Evolutionary conservation across 2,113 vertebrate species (phyloP), one percentile per base, ranked within the genome.

Genomic region (Irena cyanogastra): DNA sequence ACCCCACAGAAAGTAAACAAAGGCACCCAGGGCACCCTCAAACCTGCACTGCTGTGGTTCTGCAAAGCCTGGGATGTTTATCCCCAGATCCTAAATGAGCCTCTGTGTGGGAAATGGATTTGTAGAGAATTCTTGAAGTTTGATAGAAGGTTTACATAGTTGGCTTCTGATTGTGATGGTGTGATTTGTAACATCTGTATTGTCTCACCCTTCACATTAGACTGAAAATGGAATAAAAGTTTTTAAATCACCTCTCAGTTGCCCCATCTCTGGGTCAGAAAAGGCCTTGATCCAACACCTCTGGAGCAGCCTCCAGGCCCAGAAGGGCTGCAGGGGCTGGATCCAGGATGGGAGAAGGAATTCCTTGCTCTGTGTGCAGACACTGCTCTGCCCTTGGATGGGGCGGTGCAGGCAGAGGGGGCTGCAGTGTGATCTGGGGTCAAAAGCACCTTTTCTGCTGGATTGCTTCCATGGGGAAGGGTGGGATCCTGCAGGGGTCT

Each of bases 1-100:
- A 41, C 20, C 30, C 56, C n/a, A 1, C 21, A 0, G 26, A 77
- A 66, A 83, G 35, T 9, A 42, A 95, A 63, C 42, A 70, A 18
- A 66, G 24, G 56, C 52, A 30, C 50, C 2, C 19, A 18, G 21
- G 18, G 7, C 11, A 1, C 56, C 52, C 39, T 22, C n/a, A 19
- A 7, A 45, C 2, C 42, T 4, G 9, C 14, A 1, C 39, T 31
- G 3, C 21, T n/a, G 68, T 1, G 42, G 31, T 1, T 69, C 61
- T 53, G 27, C 4, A 17, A 17, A 53, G 53, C 69, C 61, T 0
- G 5, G 56, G 71, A 6, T 70, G 71, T 80, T 77, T 35, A 11
- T 83, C 30, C 83, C 33, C 14, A 3, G 41, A 24, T 66, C 83
- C 50, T 18, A 30, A 42, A 57, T 1, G 4, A 75, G 69, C 60